phyloP scores from a whole-genome alignment of 2,888 invertebrate genomes.

The Synergus laeviventris region DNA sequence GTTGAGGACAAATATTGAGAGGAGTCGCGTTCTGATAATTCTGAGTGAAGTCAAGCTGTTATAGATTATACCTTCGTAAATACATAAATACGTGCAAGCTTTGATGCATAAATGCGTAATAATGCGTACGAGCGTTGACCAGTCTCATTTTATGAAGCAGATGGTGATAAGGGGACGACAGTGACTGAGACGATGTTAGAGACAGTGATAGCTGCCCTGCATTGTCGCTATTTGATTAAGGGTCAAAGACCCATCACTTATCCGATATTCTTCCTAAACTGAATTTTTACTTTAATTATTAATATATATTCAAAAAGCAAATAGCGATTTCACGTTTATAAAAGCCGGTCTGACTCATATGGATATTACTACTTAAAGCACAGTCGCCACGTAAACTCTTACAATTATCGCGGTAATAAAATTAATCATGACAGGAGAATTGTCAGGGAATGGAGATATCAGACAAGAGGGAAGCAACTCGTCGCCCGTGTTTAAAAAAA shows the following conservation, averaged over 20 bases:
- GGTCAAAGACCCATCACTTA: conserved; percentile 4
- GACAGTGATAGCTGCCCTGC: conserved; percentile 22
- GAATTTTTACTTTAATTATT: background rate
- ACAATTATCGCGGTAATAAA: background rate
- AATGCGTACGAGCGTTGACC: background rate
- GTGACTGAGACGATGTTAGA: conserved; percentile 17
- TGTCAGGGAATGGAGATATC: conserved; percentile 15
- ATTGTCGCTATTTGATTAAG: conserved; percentile 23
- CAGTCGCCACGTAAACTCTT: background rate
- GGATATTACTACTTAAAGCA: background rate
- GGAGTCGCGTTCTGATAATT: background rate
- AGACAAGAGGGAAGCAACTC: background rate
- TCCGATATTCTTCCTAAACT: background rate
- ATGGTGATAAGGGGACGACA: conserved; percentile 19
- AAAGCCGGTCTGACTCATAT: background rate
- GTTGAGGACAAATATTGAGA: background rate
- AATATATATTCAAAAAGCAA: too few species aligned
- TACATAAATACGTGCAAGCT: background rate
- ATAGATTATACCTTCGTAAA: background rate
- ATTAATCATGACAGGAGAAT: background rate
- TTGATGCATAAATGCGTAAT: background rate
- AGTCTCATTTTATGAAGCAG: conserved; percentile 2
- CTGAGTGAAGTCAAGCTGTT: background rate
- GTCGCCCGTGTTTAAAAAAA: background rate
- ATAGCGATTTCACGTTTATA: too few species aligned